Percentiles rank a stretch among this genome's conserved stretches.
These are phyloP conservation scores for Nothocercus nigrocapillus DNA, from an alignment of 2,113 vertebrate species.

Conservation along the genomic window DNA sequence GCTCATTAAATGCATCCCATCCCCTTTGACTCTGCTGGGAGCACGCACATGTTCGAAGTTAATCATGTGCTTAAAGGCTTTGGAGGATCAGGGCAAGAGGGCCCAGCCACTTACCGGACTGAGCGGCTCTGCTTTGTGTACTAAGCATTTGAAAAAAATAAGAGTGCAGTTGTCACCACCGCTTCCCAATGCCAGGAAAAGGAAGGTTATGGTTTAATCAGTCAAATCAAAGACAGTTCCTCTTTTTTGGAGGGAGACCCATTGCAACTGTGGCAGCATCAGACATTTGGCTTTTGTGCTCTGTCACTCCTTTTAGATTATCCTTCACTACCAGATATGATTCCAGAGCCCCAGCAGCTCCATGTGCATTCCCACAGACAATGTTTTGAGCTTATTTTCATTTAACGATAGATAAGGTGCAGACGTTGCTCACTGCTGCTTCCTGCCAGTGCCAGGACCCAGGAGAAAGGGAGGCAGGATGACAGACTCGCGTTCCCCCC, in stretches of 20 bases:
- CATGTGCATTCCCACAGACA: background rate
- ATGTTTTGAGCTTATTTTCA: background rate
- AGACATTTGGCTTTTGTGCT: background rate
- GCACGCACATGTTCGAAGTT: background rate
- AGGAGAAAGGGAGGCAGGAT: fast-evolving
- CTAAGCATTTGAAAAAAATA: background rate
- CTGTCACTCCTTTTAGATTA: background rate
- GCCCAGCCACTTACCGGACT: background rate
- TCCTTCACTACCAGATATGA: background rate
- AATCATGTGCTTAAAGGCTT: slow-evolving; percentile 12
- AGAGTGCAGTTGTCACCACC: background rate
- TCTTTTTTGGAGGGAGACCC: background rate
- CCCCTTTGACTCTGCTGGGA: background rate
- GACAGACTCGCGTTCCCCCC: fast-evolving
- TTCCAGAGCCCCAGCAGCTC: background rate
- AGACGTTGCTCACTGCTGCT: background rate
- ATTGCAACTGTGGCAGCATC: background rate
- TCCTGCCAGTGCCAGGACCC: background rate
- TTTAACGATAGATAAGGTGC: background rate
- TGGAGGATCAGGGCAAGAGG: slow-evolving; percentile 10
- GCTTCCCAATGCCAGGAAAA: background rate
- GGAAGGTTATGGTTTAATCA: background rate
- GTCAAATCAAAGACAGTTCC: background rate
- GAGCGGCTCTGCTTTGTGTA: background rate
- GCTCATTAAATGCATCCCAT: slow-evolving; percentile 43